A percentile compares a stretch with the other conserved stretches of the same genome.
Conservation (phyloP, 2,113 vertebrate genomes). For the Pachypanchax playfairii region DNA sequence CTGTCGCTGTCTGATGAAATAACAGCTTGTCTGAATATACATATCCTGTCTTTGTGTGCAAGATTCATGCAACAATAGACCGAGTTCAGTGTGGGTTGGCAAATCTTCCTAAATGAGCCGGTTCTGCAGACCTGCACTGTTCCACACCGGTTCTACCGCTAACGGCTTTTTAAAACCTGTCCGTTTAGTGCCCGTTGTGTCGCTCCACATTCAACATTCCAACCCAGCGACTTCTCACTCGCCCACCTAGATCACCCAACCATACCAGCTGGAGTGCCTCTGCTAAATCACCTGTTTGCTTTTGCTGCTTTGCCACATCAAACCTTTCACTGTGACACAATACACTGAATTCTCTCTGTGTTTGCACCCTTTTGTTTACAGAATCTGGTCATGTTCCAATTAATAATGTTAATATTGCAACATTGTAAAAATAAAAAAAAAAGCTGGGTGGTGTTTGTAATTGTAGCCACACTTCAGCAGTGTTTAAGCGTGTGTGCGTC, state of each 20-base stretch:
- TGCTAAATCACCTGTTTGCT: constrained; percentile 40
- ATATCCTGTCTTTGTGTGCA: constrained; percentile 21
- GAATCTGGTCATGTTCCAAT: background rate
- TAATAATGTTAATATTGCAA: constrained; percentile 9
- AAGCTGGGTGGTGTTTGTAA: constrained; percentile 19
- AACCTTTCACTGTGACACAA: too few relatives aligned
- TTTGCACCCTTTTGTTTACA: constrained; percentile 46
- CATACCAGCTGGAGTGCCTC: constrained; percentile 52
- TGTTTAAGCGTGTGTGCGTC: background rate
- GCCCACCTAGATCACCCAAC: constrained; percentile 32
- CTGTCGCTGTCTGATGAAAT: constrained; percentile 10
- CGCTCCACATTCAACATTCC: constrained; percentile 16
- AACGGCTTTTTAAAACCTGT: constrained; percentile 17
- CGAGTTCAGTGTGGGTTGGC: background rate
- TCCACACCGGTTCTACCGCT: constrained; percentile 26
- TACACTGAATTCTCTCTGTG: too few relatives aligned
- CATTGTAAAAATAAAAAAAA: constrained; percentile 8
- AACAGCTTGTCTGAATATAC: constrained; percentile 3
- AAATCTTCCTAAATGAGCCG: constrained; percentile 16
- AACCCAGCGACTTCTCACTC: constrained; percentile 22
- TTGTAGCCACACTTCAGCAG: constrained; percentile 12
- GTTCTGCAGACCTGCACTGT: constrained; percentile 24
- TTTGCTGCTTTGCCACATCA: constrained; percentile 14
- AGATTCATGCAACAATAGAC: background rate
- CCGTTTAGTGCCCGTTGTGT: constrained; percentile 35